A percentile compares a stretch with the other conserved stretches of the same genome.
Conservation (phyloP, 2,797 vertebrate genomes). For the Poeciliopsis paucimaculata region DNA sequence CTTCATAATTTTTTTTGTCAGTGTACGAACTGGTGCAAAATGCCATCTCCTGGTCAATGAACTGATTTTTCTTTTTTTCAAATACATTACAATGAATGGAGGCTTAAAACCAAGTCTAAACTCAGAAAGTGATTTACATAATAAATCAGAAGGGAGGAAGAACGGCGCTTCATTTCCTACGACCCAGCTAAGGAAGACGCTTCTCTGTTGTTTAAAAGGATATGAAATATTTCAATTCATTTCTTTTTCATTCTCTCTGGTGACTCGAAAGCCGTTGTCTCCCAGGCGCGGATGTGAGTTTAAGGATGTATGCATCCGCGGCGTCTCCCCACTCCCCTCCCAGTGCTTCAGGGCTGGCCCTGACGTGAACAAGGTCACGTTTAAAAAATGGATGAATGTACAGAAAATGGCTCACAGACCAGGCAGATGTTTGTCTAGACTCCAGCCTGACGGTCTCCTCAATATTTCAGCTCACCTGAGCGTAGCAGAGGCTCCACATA, state of each 20-base stretch:
- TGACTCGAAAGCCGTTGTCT: conserved; percentile 30
- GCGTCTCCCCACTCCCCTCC: background rate
- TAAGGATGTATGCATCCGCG: conserved; percentile 13
- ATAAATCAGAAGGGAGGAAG: conserved; percentile 14
- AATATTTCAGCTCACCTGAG: conserved; percentile 9
- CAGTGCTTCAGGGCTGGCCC: conserved; percentile 17
- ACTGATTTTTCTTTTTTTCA: conserved; percentile 2
- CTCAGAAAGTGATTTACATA: conserved; percentile 17
- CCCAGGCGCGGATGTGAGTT: conserved; percentile 17
- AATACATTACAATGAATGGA: conserved; percentile 9
- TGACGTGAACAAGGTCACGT: conserved; percentile 20
- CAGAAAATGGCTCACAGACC: background rate
- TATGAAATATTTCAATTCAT: background rate
- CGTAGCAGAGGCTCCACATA: background rate
- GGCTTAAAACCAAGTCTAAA: conserved; percentile 23
- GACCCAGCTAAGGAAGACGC: conserved; percentile 11
- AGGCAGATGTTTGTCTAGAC: conserved; percentile 15
- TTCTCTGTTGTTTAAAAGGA: conserved; percentile 6
- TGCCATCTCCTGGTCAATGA: conserved; percentile 19
- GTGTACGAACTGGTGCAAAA: conserved; percentile 16
- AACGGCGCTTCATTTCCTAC: conserved; percentile 5
- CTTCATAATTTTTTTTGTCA: background rate
- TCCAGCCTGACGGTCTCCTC: background rate
- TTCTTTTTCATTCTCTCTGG: conserved; percentile 21
- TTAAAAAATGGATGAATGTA: conserved; percentile 31